Base-by-base conservation (phyloP, 1,140 invertebrate species). In the Proctacanthus coquilletti region DNA sequence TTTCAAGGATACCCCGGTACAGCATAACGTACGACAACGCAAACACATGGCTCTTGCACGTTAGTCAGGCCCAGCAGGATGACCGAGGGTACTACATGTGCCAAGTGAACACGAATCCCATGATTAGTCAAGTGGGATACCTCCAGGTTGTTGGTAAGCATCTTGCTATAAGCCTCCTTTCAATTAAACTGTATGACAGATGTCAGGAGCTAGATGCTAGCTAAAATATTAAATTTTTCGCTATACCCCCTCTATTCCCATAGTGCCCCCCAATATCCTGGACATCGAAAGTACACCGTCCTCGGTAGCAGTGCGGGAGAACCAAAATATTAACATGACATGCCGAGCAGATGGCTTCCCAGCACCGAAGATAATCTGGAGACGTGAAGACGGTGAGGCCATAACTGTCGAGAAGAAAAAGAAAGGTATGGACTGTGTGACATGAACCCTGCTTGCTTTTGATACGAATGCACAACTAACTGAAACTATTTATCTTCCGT, bases 101-200 rank as follows among this genome's bases (percentile, higher is more conserved):
- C 59, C 83, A 88, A 69, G 79, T 94, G 38, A 94, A 93, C 61
- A 89, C 89, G n/a, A 85, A 87, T 54, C 89, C 89, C 0, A 92
- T 94, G 84, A 91, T 91, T 42, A 87, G 80, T 53, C 85, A 89
- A 73, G 82, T 89, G 8, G 91, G 87, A 38, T 91, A 86, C 58
- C 70, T 96, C 4, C 82, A 93, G 68, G 86, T 96, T 42, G 84
- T 92, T 34, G 88, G 91, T 94, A 61, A 78, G 81, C 71, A 38
- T 18, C 13, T 41, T n/a, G n/a, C n/a, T n/a, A 15, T 34, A 13
- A 14, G 10, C 23, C 29, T 15, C n/a, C n/a, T n/a, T n/a, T n/a
- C n/a, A n/a, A n/a, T n/a, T n/a, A n/a, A n/a, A n/a, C n/a, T n/a
- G n/a, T n/a, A n/a, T n/a, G n/a, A n/a, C n/a, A n/a, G n/a, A n/a